phyloP scores from a whole-genome alignment of 2,888 invertebrate genomes.

The Neria commutata region DNA sequence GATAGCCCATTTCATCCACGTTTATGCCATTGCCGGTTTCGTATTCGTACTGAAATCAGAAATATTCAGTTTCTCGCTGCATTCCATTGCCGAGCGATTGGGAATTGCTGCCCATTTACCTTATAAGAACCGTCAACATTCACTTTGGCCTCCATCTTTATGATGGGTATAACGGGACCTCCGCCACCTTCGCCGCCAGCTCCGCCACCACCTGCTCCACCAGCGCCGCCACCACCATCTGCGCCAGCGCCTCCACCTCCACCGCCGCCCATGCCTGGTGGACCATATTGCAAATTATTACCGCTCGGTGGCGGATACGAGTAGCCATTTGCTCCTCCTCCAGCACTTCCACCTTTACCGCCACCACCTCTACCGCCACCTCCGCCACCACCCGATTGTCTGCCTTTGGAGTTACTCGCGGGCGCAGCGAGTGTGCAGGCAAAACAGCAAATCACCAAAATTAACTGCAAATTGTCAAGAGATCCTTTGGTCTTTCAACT shows the following conservation, averaged over 20 bases:
- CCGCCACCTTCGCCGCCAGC: constrained; percentile 35
- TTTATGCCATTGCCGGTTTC: constrained; percentile 78
- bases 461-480: not conserved
- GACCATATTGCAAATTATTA: constrained; percentile 14
- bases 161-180: constrained; percentile 53
- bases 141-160: constrained; percentile 55
- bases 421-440: constrained; percentile 32
- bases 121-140: constrained; percentile 58
- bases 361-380: constrained; percentile 9
- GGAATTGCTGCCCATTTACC: too few relatives aligned
- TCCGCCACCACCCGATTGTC: constrained; percentile 29
- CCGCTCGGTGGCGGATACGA: constrained; percentile 19
- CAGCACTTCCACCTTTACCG: constrained; percentile 27
- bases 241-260: constrained; percentile 36
- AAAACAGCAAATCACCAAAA: not conserved
- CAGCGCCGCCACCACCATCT: constrained; percentile 29
- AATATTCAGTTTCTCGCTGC: not conserved
- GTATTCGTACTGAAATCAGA: constrained; percentile 67
- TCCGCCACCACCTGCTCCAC: constrained; percentile 28
- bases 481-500: too few relatives aligned
- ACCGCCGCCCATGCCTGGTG: constrained; percentile 21
- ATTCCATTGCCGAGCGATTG: not conserved
- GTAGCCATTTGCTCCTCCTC: constrained; percentile 18
- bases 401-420: constrained; percentile 47
- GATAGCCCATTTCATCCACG: constrained; percentile 73